These are phyloP conservation scores for Polyploca ridens DNA, from an alignment of 2,888 invertebrate genomes.

Conservation along the genomic window DNA sequence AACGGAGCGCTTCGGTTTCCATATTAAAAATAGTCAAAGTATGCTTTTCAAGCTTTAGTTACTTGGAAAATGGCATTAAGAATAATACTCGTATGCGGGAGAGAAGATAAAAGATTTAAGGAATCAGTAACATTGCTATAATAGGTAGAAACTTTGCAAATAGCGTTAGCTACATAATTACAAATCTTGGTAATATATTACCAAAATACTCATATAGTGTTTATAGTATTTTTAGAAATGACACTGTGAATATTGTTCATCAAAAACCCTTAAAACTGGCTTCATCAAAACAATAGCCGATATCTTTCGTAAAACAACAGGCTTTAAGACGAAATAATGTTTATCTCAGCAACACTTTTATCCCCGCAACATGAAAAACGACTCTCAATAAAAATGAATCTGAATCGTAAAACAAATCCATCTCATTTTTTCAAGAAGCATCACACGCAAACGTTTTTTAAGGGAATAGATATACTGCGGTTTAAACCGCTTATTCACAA, in stretches of 20 bases:
- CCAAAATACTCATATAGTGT: no score
- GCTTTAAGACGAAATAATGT: constrained; percentile 4
- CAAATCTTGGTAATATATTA: no score
- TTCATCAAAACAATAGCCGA: neutral
- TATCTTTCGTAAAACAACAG: neutral
- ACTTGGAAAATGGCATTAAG: constrained; percentile 22
- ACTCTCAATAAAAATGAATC: constrained; percentile 42
- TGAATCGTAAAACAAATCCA: constrained; percentile 26
- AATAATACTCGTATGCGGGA: constrained; percentile 12
- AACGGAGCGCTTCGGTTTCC: constrained; percentile 42
- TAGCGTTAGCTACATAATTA: no score
- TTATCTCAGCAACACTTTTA: constrained; percentile 29
- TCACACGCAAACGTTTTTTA: constrained; percentile 36
- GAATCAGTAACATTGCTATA: constrained; percentile 7
- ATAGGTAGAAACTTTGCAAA: neutral
- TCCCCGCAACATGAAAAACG: constrained; percentile 41
- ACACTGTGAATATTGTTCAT: neutral
- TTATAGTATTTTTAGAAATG: no score
- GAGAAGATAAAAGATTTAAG: neutral
- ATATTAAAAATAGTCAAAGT: constrained; percentile 57
- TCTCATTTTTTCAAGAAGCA: constrained; percentile 33
- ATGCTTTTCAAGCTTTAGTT: constrained; percentile 31
- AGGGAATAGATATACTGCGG: constrained; percentile 21
- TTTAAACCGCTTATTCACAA: constrained; percentile 30
- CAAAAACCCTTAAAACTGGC: neutral